Percentiles rank a stretch among this genome's conserved stretches.
Evolutionary conservation across 2,888 invertebrate species (phyloP).

Genomic region (Aporophyla lueneburgensis): DNA sequence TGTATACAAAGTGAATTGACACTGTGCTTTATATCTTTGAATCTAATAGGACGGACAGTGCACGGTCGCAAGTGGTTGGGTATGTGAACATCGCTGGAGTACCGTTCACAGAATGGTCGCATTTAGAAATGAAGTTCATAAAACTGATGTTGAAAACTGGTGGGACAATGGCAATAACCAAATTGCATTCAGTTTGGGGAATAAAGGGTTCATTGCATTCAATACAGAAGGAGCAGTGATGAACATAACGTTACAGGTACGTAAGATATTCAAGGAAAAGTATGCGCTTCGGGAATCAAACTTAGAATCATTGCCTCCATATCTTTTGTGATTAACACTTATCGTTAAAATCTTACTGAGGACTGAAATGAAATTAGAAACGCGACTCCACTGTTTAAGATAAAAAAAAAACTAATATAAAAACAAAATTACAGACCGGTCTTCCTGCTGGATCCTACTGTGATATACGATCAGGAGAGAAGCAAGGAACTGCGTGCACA

Average conservation of each 20-base stretch:
- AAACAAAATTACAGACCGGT: conserved; percentile 86
- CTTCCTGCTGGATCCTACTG: conserved; percentile 94
- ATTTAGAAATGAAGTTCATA: conserved; percentile 93
- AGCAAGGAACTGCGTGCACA: conserved; percentile 88
- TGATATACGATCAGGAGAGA: conserved; percentile 93
- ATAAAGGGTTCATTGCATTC: conserved; percentile 93
- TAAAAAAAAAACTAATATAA: background rate
- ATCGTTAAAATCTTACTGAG: no score
- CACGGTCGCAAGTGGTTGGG: conserved; percentile 91
- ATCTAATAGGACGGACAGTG: conserved; percentile 91
- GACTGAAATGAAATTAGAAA: background rate
- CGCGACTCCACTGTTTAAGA: background rate
- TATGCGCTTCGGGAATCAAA: background rate
- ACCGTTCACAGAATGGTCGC: conserved; percentile 95
- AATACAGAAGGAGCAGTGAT: conserved; percentile 92
- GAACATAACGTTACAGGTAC: conserved; percentile 89
- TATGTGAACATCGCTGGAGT: conserved; percentile 96
- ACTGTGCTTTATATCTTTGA: background rate
- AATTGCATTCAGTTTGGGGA: conserved; percentile 95
- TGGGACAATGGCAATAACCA: conserved; percentile 95
- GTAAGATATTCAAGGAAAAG: background rate
- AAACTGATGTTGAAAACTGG: conserved; percentile 91
- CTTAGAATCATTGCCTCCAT: background rate
- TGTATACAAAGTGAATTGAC: background rate
- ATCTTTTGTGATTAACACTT: background rate